phyloP scores from a whole-genome alignment of 2,113 vertebrate species.

The Electrona antarctica region DNA sequence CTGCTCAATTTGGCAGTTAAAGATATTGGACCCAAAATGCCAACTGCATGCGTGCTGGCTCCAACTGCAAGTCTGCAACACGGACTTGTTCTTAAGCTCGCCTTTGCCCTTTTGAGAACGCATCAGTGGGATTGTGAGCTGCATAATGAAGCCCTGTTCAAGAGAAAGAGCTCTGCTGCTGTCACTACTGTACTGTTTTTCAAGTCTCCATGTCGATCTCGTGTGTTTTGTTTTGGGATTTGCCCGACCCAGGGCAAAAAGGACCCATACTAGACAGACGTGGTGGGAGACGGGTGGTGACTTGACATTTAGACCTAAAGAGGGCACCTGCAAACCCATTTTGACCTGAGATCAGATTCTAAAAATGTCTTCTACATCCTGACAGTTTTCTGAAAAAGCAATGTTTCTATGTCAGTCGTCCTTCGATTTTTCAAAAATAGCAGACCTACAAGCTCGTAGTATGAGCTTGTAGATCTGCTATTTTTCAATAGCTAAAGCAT shows the following conservation, averaged over 20 bases:
- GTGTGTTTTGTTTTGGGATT: neutral
- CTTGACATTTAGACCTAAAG: neutral
- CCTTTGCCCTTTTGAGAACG: constrained; percentile 43
- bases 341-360: too few species aligned
- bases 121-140: constrained; percentile 22
- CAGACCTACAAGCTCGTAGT: too few species aligned
- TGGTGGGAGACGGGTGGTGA: neutral
- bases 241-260: neutral
- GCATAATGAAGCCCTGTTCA: neutral
- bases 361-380: too few species aligned
- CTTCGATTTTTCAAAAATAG: too few species aligned
- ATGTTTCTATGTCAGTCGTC: too few species aligned
- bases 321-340: neutral
- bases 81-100: constrained; percentile 5
- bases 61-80: constrained; percentile 33
- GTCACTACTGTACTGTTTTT: constrained; percentile 8
- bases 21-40: constrained; percentile 40
- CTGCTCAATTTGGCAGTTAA: constrained; percentile 26
- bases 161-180: neutral
- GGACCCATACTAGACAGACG: neutral
- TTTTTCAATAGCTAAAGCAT: too few species aligned
- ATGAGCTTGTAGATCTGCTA: too few species aligned
- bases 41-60: constrained; percentile 8
- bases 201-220: neutral
- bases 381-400: too few species aligned